Percentiles rank a stretch among this genome's conserved stretches.
phyloP scores from a whole-genome alignment of 2,888 invertebrate species.

The Vannuccia rotundouncinata region DNA sequence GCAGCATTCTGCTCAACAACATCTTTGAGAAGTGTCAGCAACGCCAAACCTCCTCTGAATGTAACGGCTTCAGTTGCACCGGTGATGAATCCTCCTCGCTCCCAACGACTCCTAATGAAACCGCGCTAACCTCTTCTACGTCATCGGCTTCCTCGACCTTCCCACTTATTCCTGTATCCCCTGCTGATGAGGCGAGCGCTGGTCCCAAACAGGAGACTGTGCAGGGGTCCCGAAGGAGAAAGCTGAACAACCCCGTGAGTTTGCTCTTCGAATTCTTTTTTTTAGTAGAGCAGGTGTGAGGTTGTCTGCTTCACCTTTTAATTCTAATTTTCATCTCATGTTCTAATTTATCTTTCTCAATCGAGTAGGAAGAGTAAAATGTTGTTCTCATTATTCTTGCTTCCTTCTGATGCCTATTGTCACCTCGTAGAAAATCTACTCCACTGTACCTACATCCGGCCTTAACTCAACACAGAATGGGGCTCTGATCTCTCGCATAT shows the following conservation, averaged over 20 bases:
- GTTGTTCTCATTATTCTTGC: too few relatives aligned
- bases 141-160: background rate
- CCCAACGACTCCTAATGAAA: background rate
- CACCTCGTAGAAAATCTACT: too few relatives aligned
- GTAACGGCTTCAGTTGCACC: background rate
- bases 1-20: background rate
- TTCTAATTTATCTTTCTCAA: background rate
- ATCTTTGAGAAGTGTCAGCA: background rate
- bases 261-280: background rate
- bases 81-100: background rate
- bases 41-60: background rate
- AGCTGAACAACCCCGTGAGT: conserved; percentile 10
- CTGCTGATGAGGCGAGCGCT: background rate
- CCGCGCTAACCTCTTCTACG: background rate
- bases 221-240: background rate
- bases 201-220: background rate
- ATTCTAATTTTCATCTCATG: background rate
- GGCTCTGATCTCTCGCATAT: too few relatives aligned
- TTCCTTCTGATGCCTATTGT: too few relatives aligned
- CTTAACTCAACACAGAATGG: too few relatives aligned
- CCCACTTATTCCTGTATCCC: background rate
- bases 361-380: too few relatives aligned
- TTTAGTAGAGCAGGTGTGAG: background rate
- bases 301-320: background rate
- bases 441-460: too few relatives aligned